These are phyloP conservation scores for Cuniculus paca DNA, from an alignment of 2,797 vertebrate genomes.

Conservation along the genomic window DNA sequence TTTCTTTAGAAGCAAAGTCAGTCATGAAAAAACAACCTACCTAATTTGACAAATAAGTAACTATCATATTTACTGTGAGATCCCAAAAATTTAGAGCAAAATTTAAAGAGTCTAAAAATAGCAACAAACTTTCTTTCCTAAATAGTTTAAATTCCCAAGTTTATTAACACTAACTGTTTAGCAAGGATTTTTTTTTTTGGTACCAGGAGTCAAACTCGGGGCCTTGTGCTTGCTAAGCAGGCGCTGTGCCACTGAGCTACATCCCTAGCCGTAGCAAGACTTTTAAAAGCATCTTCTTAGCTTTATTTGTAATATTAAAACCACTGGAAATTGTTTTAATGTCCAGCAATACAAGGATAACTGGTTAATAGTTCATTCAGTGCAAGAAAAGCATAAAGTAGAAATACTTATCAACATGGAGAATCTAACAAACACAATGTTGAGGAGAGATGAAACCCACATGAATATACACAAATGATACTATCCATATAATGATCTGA, in stretches of 20 bases:
- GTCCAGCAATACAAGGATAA: neutral
- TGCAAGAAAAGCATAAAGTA: neutral
- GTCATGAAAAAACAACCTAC: conserved; percentile 33
- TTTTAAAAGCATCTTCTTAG: conserved; percentile 18
- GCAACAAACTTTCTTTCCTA: neutral
- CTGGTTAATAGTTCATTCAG: neutral
- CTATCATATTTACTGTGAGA: conserved; percentile 11
- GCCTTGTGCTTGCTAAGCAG: neutral
- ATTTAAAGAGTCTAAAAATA: neutral
- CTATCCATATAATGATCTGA: neutral
- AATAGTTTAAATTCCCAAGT: conserved; percentile 24
- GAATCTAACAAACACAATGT: conserved; percentile 8
- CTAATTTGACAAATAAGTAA: neutral
- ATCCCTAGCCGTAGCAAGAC: neutral
- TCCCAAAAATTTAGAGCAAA: conserved; percentile 35
- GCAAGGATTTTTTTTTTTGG: neutral
- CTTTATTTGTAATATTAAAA: conserved; percentile 43
- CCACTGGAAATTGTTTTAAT: neutral
- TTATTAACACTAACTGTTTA: neutral
- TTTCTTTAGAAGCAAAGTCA: conserved; percentile 48
- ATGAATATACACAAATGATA: neutral
- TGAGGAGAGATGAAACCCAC: neutral
- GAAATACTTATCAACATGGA: neutral
- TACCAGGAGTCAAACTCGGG: neutral
- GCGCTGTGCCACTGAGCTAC: neutral